These are phyloP conservation scores for Eupithecia subumbrata DNA, from an alignment of 2,888 invertebrate genomes.

Conservation along the genomic window DNA sequence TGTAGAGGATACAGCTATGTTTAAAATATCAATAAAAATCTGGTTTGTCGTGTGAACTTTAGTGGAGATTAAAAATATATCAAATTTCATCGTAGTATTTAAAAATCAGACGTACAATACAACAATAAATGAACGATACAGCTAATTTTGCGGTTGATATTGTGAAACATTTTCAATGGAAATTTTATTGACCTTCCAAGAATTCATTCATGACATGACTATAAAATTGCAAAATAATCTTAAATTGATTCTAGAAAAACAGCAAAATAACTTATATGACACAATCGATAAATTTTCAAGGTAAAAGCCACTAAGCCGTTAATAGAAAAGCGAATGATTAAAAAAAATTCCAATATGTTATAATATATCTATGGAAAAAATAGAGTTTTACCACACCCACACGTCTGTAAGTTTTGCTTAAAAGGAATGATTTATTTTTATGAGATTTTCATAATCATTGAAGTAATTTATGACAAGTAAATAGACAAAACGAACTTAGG, in stretches of 20 bases:
- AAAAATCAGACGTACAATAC: background rate
- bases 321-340: background rate
- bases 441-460: background rate
- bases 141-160: background rate
- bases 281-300: conserved; percentile 27
- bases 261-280: background rate
- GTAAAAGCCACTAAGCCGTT: conserved; percentile 14
- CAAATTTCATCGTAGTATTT: background rate
- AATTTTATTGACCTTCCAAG: conserved; percentile 26
- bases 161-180: conserved; percentile 15
- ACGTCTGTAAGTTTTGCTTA: background rate
- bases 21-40: conserved; percentile 14
- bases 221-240: conserved; percentile 35
- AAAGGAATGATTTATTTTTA: conserved; percentile 1
- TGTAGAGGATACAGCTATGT: conserved; percentile 11
- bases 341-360: background rate
- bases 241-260: conserved; percentile 38
- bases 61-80: background rate
- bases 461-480: background rate
- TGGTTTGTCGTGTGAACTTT: background rate
- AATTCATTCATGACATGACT: conserved; percentile 35
- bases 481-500: background rate
- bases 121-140: background rate
- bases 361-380: background rate
- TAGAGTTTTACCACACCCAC: background rate